Base-by-base conservation (phyloP, 2,113 vertebrate species). In the Athene cunicularia region DNA sequence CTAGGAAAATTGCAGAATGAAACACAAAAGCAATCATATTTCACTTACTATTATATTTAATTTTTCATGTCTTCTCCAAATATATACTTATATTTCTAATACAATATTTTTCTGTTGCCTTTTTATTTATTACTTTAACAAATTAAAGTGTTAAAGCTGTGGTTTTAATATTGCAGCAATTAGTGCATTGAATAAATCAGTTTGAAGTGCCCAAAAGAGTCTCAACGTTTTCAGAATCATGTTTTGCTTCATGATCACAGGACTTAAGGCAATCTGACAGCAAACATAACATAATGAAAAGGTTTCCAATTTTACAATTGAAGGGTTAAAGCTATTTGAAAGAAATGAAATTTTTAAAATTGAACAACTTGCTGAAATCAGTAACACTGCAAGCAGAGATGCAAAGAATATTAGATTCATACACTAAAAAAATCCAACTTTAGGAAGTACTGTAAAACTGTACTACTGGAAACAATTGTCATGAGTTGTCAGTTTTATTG, bases 281-380 rank as follows among this genome's bases (percentile, higher is more conserved):
- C 52, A 86, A 83, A 52, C 72, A 45, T 23, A 82, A 27, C 27
- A 33, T 76, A 86, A 93, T 89, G 47, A 49, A 81, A 93, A 74
- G 39, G 14, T 91, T 92, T 95, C 75, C 37, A 56, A 59, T 92
- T 90, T 95, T 89, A 81, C 5, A 12, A 55, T 88, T 77, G 80
- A 88, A 84, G 50, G 56, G 12, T 95, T 80, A 84, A 90, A 95
- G 75, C 55, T 77, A 32, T 86, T 76, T 56, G 67, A 94, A 93
- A 88, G 37, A 89, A 94, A 90, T 62, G 2, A 88, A 86, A 90
- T 91, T 80, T 45, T 64, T 75, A 79, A 90, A 83, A 95, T 56
- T 37, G 28, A 95, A 88, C 47, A 80, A 56, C 45, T 90, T 71
- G 27, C 67, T 80, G 60, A 92, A 89, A 95, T 88, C 68, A 84